These are phyloP conservation scores for Alloscopus bannaensis DNA, from an alignment of 2,888 invertebrate genomes.

Conservation along the genomic window DNA sequence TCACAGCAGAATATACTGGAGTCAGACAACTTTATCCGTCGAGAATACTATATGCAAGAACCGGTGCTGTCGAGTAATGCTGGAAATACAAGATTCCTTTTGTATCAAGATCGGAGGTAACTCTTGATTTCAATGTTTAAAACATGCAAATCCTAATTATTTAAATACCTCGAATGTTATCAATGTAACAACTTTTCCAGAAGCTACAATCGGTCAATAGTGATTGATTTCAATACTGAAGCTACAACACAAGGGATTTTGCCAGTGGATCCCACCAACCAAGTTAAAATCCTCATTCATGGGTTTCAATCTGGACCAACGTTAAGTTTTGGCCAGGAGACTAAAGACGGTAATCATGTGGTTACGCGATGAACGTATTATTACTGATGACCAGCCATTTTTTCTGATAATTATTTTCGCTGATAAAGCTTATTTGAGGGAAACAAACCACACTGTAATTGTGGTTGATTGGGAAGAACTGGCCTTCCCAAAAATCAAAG, in stretches of 20 bases:
- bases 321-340: constrained; percentile 27
- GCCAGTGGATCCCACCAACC: neutral
- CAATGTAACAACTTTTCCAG: constrained; percentile 18
- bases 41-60: neutral
- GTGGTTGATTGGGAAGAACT: constrained; percentile 55
- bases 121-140: too few relatives aligned
- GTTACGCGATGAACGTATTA: too few relatives aligned
- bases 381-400: too few relatives aligned
- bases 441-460: constrained; percentile 51
- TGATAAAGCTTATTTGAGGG: constrained; percentile 44
- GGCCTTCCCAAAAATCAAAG: constrained; percentile 28
- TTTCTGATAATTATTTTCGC: too few relatives aligned
- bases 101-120: constrained; percentile 51
- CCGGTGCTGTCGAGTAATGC: constrained; percentile 50
- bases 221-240: constrained; percentile 20
- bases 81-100: constrained; percentile 30
- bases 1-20: constrained; percentile 15
- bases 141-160: too few relatives aligned
- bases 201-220: neutral
- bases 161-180: too few relatives aligned
- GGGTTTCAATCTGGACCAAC: constrained; percentile 55
- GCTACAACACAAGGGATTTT: constrained; percentile 5
- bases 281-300: constrained; percentile 62
- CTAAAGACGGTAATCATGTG: constrained; percentile 54
- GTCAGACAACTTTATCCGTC: neutral